These are phyloP conservation scores for Lepidothrix coronata DNA, from an alignment of 2,113 vertebrate genomes.

Conservation along the genomic window DNA sequence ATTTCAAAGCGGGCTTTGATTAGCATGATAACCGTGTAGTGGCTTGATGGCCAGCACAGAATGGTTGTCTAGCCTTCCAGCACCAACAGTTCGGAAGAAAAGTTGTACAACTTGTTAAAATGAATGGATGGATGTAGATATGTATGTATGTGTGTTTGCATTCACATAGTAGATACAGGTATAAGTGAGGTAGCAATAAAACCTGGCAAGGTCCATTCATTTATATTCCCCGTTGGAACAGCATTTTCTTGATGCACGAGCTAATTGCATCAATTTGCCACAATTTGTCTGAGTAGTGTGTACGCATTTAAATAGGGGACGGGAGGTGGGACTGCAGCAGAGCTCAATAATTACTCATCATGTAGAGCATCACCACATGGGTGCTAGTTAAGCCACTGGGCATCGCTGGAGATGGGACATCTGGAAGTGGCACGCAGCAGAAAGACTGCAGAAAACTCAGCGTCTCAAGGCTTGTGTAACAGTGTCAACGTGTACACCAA, in stretches of 20 bases:
- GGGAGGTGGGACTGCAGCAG: not conserved
- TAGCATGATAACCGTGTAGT: slow-evolving; percentile 52
- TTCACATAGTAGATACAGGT: not conserved
- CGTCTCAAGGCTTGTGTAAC: accelerated
- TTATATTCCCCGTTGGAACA: not conserved
- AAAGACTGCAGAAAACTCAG: not conserved
- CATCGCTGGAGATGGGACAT: not conserved
- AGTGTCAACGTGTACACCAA: not conserved
- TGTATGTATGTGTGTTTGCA: not conserved
- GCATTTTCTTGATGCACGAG: not conserved
- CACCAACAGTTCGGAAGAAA: not conserved
- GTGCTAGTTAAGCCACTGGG: not conserved
- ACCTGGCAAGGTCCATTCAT: not conserved
- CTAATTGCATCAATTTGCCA: slow-evolving; percentile 45
- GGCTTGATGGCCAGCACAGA: slow-evolving; percentile 22
- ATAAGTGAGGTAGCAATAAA: not conserved
- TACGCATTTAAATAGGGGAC: not conserved
- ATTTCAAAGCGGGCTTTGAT: slow-evolving; percentile 53
- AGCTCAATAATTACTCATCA: not conserved
- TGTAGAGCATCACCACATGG: not conserved
- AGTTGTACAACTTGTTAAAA: not conserved
- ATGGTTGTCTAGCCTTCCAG: slow-evolving; percentile 24
- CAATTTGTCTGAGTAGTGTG: not conserved
- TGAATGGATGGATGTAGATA: not conserved
- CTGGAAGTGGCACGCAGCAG: not conserved